A percentile compares a stretch with the other conserved stretches of the same genome.
These are phyloP conservation scores for Threskiornis aethiopicus DNA, from an alignment of 2,797 vertebrate species.

Conservation along the genomic window DNA sequence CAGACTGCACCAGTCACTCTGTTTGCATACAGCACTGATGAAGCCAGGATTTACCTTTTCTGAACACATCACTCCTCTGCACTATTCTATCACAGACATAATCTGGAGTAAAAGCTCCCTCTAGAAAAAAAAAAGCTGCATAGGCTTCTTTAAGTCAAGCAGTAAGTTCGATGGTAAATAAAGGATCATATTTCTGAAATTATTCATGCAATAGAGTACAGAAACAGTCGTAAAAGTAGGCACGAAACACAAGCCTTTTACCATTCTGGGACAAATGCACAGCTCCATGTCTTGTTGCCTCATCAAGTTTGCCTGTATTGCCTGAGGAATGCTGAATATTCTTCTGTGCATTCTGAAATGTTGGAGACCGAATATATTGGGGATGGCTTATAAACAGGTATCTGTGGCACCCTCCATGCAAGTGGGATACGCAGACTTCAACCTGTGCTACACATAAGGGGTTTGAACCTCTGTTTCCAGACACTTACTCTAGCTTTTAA, in stretches of 20 bases:
- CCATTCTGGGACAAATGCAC: neutral
- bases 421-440: neutral
- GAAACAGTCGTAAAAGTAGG: neutral
- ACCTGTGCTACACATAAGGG: neutral
- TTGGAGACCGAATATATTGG: neutral
- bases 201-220: neutral
- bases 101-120: neutral
- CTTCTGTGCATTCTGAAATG: neutral
- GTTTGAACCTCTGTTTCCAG: neutral
- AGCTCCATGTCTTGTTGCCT: neutral
- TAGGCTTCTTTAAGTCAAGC: neutral
- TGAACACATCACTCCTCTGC: neutral
- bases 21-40: neutral
- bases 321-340: neutral
- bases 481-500: neutral
- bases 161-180: neutral
- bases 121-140: neutral
- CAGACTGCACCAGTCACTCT: neutral
- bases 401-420: neutral
- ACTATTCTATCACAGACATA: neutral
- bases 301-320: fast-evolving
- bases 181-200: neutral
- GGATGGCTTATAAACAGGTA: neutral
- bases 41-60: neutral
- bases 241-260: neutral